Evolutionary conservation across 2,797 vertebrate genomes (phyloP).

Genomic region (Atherinosoma microstoma): DNA sequence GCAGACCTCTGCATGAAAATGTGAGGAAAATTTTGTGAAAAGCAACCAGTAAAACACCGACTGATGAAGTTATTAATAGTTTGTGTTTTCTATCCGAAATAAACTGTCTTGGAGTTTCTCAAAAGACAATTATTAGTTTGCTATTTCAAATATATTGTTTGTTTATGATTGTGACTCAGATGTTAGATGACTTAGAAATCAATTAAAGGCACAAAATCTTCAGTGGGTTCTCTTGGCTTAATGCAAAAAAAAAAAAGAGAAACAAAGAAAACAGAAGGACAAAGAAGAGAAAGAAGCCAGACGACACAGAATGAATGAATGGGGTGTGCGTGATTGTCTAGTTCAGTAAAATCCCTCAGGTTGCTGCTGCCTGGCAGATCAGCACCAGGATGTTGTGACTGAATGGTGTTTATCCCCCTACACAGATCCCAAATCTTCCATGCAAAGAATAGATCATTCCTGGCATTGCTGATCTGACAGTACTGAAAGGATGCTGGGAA

Average conservation of each 20-base stretch:
- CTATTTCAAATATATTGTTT: too few species aligned
- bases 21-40: too few species aligned
- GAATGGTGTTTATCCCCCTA: slow-evolving; percentile 24
- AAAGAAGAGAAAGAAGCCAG: slow-evolving; percentile 3
- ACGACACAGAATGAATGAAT: background rate
- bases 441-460: background rate
- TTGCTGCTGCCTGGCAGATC: slow-evolving; percentile 32
- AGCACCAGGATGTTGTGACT: slow-evolving; percentile 24
- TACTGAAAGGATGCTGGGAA: slow-evolving; percentile 26
- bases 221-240: background rate
- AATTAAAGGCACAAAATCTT: too few species aligned
- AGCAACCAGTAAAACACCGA: too few species aligned
- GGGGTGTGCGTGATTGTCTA: slow-evolving; percentile 24
- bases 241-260: background rate
- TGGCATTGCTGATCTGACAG: background rate
- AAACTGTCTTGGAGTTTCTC: too few species aligned
- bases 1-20: too few species aligned
- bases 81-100: too few species aligned
- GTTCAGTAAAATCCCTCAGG: slow-evolving; percentile 52
- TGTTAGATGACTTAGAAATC: too few species aligned
- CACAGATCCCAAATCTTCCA: background rate
- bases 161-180: too few species aligned
- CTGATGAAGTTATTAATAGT: too few species aligned
- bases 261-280: background rate
- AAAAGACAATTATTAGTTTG: too few species aligned